phyloP scores from a whole-genome alignment of 2,113 vertebrate genomes.

The Stomatorhinus ivindoensis region DNA sequence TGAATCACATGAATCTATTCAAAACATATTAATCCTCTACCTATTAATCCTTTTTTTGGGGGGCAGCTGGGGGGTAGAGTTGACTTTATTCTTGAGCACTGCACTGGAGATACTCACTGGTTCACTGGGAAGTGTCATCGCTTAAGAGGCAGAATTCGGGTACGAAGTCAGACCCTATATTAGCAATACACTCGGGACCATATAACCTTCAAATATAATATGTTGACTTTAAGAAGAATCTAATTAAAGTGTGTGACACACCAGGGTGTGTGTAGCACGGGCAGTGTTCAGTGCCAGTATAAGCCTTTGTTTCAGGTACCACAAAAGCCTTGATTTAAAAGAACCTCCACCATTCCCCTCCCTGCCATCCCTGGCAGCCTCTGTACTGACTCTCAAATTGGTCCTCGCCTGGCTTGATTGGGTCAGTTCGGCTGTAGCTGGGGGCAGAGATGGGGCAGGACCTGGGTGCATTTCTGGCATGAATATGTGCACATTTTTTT shows the following conservation, averaged over 20 bases:
- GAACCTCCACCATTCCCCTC: not conserved
- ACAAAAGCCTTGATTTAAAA: not conserved
- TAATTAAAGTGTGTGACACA: not conserved
- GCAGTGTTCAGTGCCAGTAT: not conserved
- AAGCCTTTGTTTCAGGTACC: slow-evolving; percentile 5
- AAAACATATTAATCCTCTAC: not conserved
- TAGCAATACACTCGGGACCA: not conserved
- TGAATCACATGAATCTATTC: not conserved
- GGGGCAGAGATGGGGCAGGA: not conserved
- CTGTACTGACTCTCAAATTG: not conserved
- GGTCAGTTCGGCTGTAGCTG: not conserved
- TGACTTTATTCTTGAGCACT: not conserved
- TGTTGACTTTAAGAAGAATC: not conserved
- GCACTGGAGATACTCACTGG: not conserved
- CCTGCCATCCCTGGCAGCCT: not conserved
- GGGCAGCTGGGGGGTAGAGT: not conserved
- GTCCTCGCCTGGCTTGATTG: not conserved
- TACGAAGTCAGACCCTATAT: not conserved
- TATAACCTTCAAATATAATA: not conserved
- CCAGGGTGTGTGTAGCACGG: not conserved
- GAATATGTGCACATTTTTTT: not conserved
- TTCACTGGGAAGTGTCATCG: not conserved
- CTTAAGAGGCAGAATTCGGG: not conserved
- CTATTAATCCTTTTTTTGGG: not conserved
- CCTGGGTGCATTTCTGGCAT: not conserved